phyloP scores from a whole-genome alignment of 2,113 vertebrate genomes.

The Corvus cornix region DNA sequence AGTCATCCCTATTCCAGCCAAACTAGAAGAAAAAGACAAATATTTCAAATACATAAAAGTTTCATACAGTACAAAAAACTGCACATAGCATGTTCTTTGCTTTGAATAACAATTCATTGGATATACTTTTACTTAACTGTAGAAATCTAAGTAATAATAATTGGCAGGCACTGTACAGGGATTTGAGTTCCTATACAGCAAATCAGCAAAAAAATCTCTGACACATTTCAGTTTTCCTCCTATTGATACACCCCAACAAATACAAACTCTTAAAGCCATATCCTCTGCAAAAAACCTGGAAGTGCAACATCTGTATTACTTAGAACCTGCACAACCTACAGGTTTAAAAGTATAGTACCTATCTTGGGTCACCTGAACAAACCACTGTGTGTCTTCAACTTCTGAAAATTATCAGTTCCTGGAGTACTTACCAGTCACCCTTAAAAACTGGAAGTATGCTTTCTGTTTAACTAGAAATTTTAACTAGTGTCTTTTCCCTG shows the following conservation, averaged over 20 bases:
- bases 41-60: neutral
- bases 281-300: fast-evolving
- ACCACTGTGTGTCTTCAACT: neutral
- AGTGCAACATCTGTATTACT: neutral
- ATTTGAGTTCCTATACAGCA: neutral
- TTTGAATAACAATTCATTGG: neutral
- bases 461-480: neutral
- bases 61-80: neutral
- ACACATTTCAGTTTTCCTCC: neutral
- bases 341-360: neutral
- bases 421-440: neutral
- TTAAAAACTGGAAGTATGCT: neutral
- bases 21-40: conserved; percentile 74
- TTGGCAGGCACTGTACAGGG: fast-evolving
- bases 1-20: conserved; percentile 82
- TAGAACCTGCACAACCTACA: neutral
- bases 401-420: neutral
- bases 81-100: neutral
- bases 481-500: neutral
- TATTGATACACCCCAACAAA: neutral
- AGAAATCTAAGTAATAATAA: neutral
- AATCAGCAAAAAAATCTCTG: neutral
- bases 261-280: neutral
- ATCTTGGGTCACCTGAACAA: neutral
- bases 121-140: neutral